Base-by-base conservation (phyloP, 2,888 invertebrate species). In the Rhagonycha fulva region DNA sequence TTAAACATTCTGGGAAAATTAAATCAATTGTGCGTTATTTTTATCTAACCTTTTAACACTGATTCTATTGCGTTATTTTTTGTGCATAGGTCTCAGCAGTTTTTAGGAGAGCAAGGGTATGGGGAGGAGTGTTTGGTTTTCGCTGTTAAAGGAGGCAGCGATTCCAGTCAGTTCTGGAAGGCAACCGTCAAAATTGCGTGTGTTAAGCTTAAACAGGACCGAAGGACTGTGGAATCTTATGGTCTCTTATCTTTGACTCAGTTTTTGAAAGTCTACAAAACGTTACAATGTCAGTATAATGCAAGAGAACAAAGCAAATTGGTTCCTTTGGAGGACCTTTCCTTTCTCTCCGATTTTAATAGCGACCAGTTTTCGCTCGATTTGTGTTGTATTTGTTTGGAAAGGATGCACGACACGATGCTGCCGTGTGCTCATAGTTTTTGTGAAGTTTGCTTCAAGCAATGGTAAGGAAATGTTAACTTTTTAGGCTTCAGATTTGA, bases 381-480 rank as follows among this genome's bases (percentile, higher is more conserved):
- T 9, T 93, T 93, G 84, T 94, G 94, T 83, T 92, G 92, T 83
- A 94, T 94, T 82, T 94, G 94, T 85, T 90, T 94, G 86, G 94
- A 94, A 84, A 87, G 93, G 72, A 90, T 90, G 82, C 92, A 92
- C 0, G 93, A 93, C 84, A 90, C 93, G 28, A 91, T 92, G 78
- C 87, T 94, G 78, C 92, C 93, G 2, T 94, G 94, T 85, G 89
- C 92, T 1, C 94, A 94, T 84, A 91, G 90, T 81, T 94, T 92
- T 86, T 94, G 94, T 84, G 88, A 91, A 76, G 89, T 90, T 70
- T 94, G 94, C 85, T 93, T 94, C 80, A 92, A 93, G 83, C 91
- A 92, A 87, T 94, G 94, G 94, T 92, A 86, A 84, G 19, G 9
- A 19, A n/a, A n/a, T 9, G 4, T 5, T 14, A 9, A 68, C 5